Evolutionary conservation across 2,797 vertebrate genomes (phyloP).

Genomic region (Discoglossus pictus): DNA sequence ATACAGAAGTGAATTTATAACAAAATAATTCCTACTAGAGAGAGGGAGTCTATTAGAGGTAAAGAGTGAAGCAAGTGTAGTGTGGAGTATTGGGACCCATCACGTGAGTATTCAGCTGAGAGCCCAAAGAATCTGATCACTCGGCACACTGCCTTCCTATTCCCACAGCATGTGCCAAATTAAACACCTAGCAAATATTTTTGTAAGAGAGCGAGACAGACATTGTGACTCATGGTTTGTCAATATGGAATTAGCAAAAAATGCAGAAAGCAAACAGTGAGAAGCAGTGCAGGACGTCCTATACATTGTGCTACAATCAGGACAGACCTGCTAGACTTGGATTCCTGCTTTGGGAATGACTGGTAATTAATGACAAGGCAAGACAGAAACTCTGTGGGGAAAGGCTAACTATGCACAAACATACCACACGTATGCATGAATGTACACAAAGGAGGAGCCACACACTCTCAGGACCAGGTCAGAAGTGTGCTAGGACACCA

Average conservation of each 20-base stretch:
- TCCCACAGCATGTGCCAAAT: no score
- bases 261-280: background rate
- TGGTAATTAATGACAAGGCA: constrained; percentile 35
- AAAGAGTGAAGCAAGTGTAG: no score
- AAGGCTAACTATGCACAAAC: background rate
- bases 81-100: no score
- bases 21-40: no score
- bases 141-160: no score
- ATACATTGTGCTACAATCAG: constrained; percentile 2
- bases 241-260: background rate
- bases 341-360: constrained; percentile 8
- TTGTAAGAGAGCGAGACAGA: background rate
- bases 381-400: constrained; percentile 20
- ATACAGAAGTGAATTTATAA: no score
- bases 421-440: no score
- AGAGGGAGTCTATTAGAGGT: no score
- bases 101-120: no score
- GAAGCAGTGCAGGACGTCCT: background rate
- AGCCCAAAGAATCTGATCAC: no score
- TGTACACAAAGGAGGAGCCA: background rate
- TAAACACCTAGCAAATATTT: background rate
- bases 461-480: constrained; percentile 13
- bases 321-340: constrained; percentile 28
- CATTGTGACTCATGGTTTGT: background rate
- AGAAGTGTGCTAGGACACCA: no score